Evolutionary conservation across 2,888 invertebrate genomes (phyloP), one percentile per base, ranked within the genome.

Genomic region (Drosophila monieri): DNA sequence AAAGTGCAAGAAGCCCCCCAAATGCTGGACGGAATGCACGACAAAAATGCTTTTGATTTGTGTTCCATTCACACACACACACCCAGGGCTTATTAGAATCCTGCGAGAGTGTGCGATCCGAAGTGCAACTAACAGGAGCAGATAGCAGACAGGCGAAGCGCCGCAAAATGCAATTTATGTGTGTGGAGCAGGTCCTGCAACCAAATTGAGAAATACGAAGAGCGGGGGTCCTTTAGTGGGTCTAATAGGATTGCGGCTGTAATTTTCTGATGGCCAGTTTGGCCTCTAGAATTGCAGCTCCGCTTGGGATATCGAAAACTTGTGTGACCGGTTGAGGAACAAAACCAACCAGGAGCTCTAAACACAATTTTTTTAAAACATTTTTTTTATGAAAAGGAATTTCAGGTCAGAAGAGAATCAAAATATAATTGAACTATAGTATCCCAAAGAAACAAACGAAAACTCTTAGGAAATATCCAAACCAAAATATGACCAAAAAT

Each of bases 241-340:
- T 53, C 56, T 76, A 79, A 77, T 73, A 69, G 77, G 76, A 77
- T 77, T 79, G 77, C 21, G 74, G 77, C 51, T 57, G 64, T 60
- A 51, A 62, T 65, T 69, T 77, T 69, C 41, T 69, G 48, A 43
- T 43, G 27, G 39, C 12, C 57, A 43, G 15, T 59, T 52, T 47
- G 30, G 58, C 43, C 61, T 55, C 73, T 64, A 49, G 44, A 65
- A 58, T 66, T 56, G 41, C 27, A 32, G 44, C 21, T 21, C 43
- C 14, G n/a, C 32, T 23, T 2, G 9, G 2, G 39, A 35, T 12
- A 35, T 35, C 35, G 35, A 35, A 35, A 6, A 1, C n/a, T n/a
- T 14, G 2, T 14, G 14, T 35, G 35, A 35, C 35, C 14, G 14
- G 35, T 6, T 35, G 2, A 6, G 14, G 1, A 15, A 15, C 18